These are phyloP conservation scores for Erebia ligea DNA, from an alignment of 2,888 invertebrate genomes.

Conservation along the genomic window DNA sequence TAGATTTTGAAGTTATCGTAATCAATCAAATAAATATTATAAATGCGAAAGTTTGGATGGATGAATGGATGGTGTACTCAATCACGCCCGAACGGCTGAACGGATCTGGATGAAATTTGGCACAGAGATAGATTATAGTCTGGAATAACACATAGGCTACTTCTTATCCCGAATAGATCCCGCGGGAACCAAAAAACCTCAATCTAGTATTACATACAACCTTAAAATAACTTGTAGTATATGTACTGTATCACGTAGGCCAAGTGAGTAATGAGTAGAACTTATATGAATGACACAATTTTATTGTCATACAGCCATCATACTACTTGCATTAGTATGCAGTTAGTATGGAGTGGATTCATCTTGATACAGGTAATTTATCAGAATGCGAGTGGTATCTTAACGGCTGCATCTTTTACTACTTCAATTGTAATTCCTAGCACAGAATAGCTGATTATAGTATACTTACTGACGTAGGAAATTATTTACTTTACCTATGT, in stretches of 20 bases:
- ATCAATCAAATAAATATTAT: no score
- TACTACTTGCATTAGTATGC: no score
- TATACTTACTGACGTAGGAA: background rate
- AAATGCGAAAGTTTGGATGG: no score
- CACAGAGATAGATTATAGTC: no score
- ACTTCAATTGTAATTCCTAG: background rate
- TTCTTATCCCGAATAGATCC: no score
- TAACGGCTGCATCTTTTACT: background rate
- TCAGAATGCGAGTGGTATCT: background rate
- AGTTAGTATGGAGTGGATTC: background rate
- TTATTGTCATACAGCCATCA: background rate
- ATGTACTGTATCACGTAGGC: background rate
- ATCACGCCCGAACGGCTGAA: no score
- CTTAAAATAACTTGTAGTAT: background rate
- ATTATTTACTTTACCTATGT: background rate
- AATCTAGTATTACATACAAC: no score
- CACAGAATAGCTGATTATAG: background rate
- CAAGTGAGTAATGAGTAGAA: conserved; percentile 1
- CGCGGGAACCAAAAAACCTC: no score
- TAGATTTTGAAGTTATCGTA: no score
- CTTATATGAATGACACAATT: background rate
- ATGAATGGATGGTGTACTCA: no score
- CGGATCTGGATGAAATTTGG: no score
- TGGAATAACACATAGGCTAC: no score
- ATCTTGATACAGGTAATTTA: conserved; percentile 3